Evolutionary conservation across 1,140 invertebrate species (phyloP).

Genomic region (Lucilia cuprina): DNA sequence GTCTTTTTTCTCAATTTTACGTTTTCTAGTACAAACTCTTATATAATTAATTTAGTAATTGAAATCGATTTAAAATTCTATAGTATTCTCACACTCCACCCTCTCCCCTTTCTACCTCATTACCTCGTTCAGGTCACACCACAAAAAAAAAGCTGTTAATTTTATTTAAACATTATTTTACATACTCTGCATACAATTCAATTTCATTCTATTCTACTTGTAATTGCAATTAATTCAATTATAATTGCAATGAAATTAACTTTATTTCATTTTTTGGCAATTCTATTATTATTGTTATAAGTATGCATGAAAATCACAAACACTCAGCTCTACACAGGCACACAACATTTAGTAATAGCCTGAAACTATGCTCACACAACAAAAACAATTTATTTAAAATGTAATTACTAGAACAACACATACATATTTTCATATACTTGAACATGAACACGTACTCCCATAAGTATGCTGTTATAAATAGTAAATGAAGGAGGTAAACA

Average conservation of each 20-base stretch:
- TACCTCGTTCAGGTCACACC: too few species aligned
- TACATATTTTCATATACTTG: background rate
- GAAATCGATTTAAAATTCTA: too few species aligned
- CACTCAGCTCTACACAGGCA: background rate
- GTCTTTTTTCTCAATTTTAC: too few species aligned
- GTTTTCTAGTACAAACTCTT: too few species aligned
- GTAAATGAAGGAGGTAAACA: too few species aligned
- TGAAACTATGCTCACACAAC: conserved; percentile 8
- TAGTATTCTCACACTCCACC: too few species aligned
- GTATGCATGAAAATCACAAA: background rate
- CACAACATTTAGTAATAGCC: conserved; percentile 5
- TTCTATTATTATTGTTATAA: background rate
- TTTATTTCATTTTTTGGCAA: background rate
- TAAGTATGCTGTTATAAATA: background rate
- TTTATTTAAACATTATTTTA: background rate
- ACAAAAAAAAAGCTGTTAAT: background rate
- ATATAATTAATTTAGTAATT: too few species aligned
- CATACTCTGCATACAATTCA: background rate
- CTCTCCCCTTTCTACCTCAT: too few species aligned
- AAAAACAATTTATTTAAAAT: conserved; percentile 18
- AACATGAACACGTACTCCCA: background rate
- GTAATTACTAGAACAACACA: background rate
- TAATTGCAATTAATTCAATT: conserved; percentile 34
- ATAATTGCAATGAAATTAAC: conserved; percentile 32
- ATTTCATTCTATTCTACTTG: background rate